phyloP scores from a whole-genome alignment of 2,888 invertebrate species.

The Malacosoma neustria region DNA sequence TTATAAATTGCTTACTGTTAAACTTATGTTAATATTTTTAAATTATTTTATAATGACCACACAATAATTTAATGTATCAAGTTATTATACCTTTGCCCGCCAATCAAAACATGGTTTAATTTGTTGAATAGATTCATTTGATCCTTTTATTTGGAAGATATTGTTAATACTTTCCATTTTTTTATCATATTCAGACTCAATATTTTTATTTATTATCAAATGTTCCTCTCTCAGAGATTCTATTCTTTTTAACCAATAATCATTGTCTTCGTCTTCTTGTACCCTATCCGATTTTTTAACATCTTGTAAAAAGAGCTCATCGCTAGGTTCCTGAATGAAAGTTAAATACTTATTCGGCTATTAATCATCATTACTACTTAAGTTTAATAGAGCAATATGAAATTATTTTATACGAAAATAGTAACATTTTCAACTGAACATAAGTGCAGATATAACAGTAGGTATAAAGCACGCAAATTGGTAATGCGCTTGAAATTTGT shows the following conservation, averaged over 20 bases:
- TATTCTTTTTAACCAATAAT: conserved; percentile 56
- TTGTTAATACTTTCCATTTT: conserved; percentile 41
- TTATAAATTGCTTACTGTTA: background rate
- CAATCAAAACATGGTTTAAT: conserved; percentile 54
- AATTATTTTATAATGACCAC: background rate
- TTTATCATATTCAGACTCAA: conserved; percentile 55
- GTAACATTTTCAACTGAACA: no score
- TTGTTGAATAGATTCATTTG: conserved; percentile 42
- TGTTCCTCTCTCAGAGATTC: conserved; percentile 56
- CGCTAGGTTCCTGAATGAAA: conserved; percentile 27
- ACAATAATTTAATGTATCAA: background rate
- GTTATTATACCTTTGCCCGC: conserved; percentile 41
- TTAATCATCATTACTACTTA: background rate
- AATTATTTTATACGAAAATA: conserved; percentile 1
- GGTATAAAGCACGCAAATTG: no score
- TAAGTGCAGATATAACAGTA: no score
- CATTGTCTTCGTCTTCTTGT: conserved; percentile 30
- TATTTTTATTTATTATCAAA: conserved; percentile 51
- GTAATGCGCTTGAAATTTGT: no score
- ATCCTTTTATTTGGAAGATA: conserved; percentile 28
- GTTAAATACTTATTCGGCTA: background rate
- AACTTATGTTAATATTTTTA: no score
- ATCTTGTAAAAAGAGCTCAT: conserved; percentile 29
- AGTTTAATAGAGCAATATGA: background rate
- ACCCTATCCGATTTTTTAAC: conserved; percentile 20